Percentiles rank a stretch among this genome's conserved stretches.
These are phyloP conservation scores for Ammospiza caudacuta DNA, from an alignment of 2,113 vertebrate genomes.

Conservation along the genomic window DNA sequence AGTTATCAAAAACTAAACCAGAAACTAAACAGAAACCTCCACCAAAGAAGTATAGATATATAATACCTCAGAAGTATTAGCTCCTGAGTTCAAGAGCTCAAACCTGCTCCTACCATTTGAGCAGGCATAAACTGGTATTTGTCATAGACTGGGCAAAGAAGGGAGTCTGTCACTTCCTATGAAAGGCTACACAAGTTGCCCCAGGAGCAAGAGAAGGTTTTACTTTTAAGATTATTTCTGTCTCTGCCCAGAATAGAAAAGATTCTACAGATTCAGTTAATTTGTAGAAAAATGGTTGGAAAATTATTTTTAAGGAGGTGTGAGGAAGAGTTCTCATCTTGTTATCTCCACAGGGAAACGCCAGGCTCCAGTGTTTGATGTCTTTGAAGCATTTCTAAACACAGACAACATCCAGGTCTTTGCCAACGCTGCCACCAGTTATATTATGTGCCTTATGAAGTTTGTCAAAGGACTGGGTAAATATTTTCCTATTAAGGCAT, in stretches of 20 bases:
- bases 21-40: neutral
- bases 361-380: slow-evolving; percentile 95
- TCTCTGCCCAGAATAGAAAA: neutral
- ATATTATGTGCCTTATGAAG: slow-evolving; percentile 99
- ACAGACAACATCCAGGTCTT: slow-evolving; percentile 99
- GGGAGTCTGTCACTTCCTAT: neutral
- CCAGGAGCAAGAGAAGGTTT: neutral
- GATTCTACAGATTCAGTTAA: neutral
- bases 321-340: neutral
- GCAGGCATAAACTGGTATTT: neutral
- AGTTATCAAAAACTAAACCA: neutral
- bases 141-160: neutral
- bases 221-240: neutral
- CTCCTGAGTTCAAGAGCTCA: neutral
- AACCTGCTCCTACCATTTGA: neutral
- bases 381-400: slow-evolving; percentile 97
- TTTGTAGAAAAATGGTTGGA: neutral
- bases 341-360: slow-evolving; percentile 82
- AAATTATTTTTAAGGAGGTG: neutral
- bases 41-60: neutral
- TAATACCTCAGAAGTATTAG: neutral
- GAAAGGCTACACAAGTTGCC: neutral
- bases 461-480: slow-evolving; percentile 97
- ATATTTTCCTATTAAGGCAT: neutral
- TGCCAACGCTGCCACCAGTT: slow-evolving; percentile 96